phyloP scores from a whole-genome alignment of 2,797 vertebrate genomes.

The Graptemys geographica region DNA sequence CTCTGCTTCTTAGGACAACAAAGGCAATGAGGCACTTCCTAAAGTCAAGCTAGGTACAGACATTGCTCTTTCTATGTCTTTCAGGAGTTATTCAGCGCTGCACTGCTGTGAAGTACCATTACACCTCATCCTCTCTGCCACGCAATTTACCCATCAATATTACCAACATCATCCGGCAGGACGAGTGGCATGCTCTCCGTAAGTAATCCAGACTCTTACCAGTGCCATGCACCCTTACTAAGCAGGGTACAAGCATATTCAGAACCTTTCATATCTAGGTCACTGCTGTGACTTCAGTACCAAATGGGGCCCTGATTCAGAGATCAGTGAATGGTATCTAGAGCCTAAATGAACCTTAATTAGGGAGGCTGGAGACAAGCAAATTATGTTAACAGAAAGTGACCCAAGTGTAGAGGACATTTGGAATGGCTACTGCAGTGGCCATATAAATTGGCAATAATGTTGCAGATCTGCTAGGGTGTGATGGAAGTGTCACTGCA shows the following conservation, averaged over 20 bases:
- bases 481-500: background rate
- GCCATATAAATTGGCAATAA: background rate
- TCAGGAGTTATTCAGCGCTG: constrained; percentile 92
- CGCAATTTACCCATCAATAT: constrained; percentile 91
- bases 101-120: constrained; percentile 93
- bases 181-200: constrained; percentile 96
- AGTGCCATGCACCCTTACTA: background rate
- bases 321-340: accelerated
- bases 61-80: constrained; percentile 19
- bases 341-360: accelerated
- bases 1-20: background rate
- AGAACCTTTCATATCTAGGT: background rate
- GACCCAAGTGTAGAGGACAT: background rate
- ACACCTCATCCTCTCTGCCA: constrained; percentile 94
- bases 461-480: background rate
- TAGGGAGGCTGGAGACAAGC: background rate
- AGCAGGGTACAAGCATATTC: accelerated
- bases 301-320: background rate
- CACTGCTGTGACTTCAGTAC: accelerated
- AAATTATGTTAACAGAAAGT: background rate
- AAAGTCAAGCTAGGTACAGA: background rate
- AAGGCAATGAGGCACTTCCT: background rate
- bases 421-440: background rate
- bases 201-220: constrained; percentile 76
- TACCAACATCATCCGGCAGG: constrained; percentile 95